These are phyloP conservation scores for Nemurella pictetii DNA, from an alignment of 2,888 invertebrate genomes.

Conservation along the genomic window DNA sequence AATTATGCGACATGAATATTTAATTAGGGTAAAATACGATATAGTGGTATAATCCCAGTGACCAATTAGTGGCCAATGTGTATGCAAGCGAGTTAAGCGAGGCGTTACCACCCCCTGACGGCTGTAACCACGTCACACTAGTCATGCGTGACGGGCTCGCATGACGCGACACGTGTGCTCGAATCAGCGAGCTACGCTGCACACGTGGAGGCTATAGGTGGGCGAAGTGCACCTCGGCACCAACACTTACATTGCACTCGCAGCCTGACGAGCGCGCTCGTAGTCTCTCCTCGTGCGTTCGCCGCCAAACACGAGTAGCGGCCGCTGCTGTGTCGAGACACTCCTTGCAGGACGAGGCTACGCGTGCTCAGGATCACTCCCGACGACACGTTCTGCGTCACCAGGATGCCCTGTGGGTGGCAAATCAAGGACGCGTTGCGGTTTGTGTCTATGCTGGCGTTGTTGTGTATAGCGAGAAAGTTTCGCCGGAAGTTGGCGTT, in stretches of 20 bases:
- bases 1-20: neutral
- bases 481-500: neutral
- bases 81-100: neutral
- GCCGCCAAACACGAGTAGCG: conserved; percentile 82
- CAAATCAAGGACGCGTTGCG: neutral
- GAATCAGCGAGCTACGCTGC: neutral
- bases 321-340: conserved; percentile 79
- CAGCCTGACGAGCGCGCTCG: conserved; percentile 73
- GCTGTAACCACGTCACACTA: neutral
- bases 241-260: conserved; percentile 79
- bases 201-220: neutral
- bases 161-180: neutral
- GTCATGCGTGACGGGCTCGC: neutral
- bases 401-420: conserved; percentile 65
- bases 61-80: neutral
- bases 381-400: conserved; percentile 79
- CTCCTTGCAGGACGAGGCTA: conserved; percentile 83
- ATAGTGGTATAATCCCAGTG: neutral
- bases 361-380: conserved; percentile 87
- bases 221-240: too few species aligned
- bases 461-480: neutral
- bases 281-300: conserved; percentile 80
- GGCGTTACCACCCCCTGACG: neutral
- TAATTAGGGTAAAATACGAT: neutral
- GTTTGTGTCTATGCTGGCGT: too few species aligned